Evolutionary conservation across 2,888 invertebrate species (phyloP).

Genomic region (Amiota communis): DNA sequence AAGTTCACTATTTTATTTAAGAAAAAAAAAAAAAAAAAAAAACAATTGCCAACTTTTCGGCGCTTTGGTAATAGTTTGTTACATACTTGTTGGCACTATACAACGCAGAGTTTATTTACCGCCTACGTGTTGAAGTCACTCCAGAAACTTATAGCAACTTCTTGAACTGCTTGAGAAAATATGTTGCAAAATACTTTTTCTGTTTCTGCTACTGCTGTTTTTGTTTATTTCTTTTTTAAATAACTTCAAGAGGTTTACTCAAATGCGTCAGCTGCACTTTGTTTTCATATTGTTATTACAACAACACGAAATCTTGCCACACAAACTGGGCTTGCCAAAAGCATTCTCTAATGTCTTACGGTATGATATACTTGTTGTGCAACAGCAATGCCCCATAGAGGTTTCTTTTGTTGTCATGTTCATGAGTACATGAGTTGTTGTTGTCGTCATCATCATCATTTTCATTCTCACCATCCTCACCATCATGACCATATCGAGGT

Average conservation of each 20-base stretch:
- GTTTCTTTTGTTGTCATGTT: too few species aligned
- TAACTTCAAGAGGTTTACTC: too few species aligned
- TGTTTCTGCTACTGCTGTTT: too few species aligned
- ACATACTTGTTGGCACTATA: background rate
- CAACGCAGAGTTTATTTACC: conserved; percentile 18
- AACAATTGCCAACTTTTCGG: conserved; percentile 15
- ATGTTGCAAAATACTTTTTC: background rate
- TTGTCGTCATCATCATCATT: background rate
- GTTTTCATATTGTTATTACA: too few species aligned
- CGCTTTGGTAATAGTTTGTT: conserved; percentile 13
- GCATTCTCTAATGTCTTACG: too few species aligned
- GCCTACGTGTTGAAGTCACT: conserved; percentile 22
- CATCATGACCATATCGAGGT: conserved; percentile 1
- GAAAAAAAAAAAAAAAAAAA: conserved; percentile 1
- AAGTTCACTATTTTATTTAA: conserved; percentile 4
- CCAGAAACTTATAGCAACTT: conserved; percentile 13
- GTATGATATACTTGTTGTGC: too few species aligned
- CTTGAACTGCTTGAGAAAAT: conserved; percentile 11
- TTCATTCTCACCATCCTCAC: background rate
- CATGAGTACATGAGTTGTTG: too few species aligned
- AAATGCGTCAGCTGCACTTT: too few species aligned
- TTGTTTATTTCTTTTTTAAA: too few species aligned
- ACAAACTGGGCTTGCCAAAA: background rate
- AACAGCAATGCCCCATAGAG: too few species aligned
- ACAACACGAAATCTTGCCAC: background rate